Base-by-base conservation (phyloP, 2,797 vertebrate species). In the Myotis findleyi region DNA sequence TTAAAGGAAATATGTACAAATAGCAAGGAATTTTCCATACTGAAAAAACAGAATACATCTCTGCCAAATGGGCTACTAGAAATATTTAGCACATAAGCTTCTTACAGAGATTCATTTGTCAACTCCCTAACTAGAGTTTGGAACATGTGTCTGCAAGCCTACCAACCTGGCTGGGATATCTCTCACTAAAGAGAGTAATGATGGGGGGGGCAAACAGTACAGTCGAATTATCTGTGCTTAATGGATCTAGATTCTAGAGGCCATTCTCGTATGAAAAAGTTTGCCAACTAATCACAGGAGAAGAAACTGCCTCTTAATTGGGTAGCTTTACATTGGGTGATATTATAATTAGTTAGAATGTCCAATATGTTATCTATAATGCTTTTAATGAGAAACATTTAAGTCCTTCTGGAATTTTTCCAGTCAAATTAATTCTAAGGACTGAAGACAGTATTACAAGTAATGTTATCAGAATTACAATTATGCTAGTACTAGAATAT, bases 321-420 rank as follows among this genome's bases (percentile, higher is more conserved):
- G 95, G 97, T 94, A 87, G 95, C 93, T 98, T 97, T 98, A 98
- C 97, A 98, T 97, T 97, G 97, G 98, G 97, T 83, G 95, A 97
- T 98, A 98, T 97, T 98, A 96, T 97, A 98, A 98, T 98, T 98
- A 98, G 98, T 98, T 98, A 97, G 97, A 97, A 96, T 59, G 95
- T 97, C 97, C 98, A 98, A 98, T 99, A 99, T 98, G 98, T 98
- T 98, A 98, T 98, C 98, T 98, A 98, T 98, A 98, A 98, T 98
- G 98, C 94, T 98, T 98, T 98, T 98, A 98, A 98, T 98, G 98
- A 98, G 98, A 98, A 98, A 98, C 98, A 98, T 98, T 98, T 98
- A 98, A 98, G 97, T 98, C 97, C 97, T 98, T 97, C 98, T 99
- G 98, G 98, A 99, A 98, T 98, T 98, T 98, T 98, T 98, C 98